Conservation (phyloP, 2,797 vertebrate species). For the Manis javanica region DNA sequence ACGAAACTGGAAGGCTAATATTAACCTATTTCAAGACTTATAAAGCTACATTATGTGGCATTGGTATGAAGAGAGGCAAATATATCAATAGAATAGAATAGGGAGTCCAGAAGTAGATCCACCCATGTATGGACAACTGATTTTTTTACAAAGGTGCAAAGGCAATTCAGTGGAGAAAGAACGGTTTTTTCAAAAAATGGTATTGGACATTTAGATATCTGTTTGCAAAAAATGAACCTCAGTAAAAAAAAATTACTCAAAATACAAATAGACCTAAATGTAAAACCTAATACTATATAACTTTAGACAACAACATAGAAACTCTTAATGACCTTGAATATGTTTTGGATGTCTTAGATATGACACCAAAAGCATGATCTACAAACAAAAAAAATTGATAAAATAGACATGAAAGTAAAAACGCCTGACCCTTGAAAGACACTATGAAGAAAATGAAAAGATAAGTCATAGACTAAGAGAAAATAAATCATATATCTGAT, state of each 20-base stretch:
- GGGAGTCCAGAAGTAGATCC: neutral
- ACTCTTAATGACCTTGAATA: neutral
- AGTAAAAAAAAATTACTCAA: neutral
- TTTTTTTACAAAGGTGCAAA: neutral
- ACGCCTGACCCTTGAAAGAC: neutral
- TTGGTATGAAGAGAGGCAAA: neutral
- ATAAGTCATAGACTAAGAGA: neutral
- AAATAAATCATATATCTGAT: neutral
- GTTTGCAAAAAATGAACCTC: too few species aligned
- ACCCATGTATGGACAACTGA: neutral
- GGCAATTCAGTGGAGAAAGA: neutral
- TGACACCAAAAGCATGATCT: neutral
- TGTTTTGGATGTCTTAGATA: neutral
- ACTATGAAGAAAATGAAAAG: neutral
- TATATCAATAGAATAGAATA: neutral
- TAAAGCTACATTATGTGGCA: neutral
- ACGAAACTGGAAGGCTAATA: neutral
- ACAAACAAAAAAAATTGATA: neutral
- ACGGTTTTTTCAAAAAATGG: neutral
- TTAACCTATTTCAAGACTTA: neutral
- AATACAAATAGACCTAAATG: neutral
- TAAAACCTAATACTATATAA: neutral
- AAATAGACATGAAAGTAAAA: neutral
- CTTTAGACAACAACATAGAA: neutral
- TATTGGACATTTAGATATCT: neutral